Conservation (phyloP, 2,888 invertebrate genomes). For the Lycia hirtaria region DNA sequence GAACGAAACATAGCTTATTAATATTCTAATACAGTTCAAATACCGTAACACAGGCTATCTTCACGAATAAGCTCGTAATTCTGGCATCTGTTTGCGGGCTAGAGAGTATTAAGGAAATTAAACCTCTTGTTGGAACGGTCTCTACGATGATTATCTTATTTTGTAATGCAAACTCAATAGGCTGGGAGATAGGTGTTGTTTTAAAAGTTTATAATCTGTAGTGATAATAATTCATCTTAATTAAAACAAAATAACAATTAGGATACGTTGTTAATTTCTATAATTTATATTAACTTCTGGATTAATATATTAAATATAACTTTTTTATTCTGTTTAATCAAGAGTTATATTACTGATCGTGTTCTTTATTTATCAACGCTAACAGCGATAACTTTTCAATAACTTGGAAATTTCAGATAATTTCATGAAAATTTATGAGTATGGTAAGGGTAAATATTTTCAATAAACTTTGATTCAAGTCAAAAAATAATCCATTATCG, state of each 20-base stretch:
- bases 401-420: too few relatives aligned
- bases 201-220: not conserved
- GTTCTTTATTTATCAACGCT: too few relatives aligned
- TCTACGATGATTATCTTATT: conserved; percentile 43
- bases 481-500: too few relatives aligned
- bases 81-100: conserved; percentile 30
- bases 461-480: too few relatives aligned
- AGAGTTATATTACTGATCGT: too few relatives aligned
- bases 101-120: conserved; percentile 42
- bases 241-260: not conserved
- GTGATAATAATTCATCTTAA: not conserved
- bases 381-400: too few relatives aligned
- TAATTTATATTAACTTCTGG: too few relatives aligned
- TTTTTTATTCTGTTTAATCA: too few relatives aligned
- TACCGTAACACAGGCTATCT: not conserved
- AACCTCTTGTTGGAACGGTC: conserved; percentile 34
- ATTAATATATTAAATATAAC: too few relatives aligned
- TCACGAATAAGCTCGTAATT: conserved; percentile 13
- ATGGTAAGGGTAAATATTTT: too few relatives aligned
- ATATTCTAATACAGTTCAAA: not conserved
- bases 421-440: too few relatives aligned
- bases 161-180: conserved; percentile 41
- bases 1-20: not conserved
- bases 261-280: too few relatives aligned
- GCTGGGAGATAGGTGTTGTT: not conserved